Percentiles rank a stretch among this genome's conserved stretches.
Evolutionary conservation across 2,797 vertebrate species (phyloP).

Genomic region (Poecilia picta): DNA sequence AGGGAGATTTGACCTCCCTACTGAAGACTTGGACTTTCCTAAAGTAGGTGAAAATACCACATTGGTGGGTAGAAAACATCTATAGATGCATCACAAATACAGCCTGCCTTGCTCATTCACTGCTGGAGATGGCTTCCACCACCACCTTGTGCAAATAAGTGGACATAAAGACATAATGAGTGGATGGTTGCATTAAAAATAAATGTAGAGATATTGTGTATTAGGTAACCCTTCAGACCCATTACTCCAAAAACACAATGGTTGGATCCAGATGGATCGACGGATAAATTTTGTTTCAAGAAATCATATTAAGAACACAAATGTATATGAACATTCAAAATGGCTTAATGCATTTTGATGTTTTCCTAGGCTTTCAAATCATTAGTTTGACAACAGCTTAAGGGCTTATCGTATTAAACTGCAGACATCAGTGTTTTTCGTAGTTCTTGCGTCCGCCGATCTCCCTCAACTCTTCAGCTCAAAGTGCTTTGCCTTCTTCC

Average conservation of each 20-base stretch:
- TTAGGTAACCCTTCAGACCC: not conserved
- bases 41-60: not conserved
- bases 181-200: not conserved
- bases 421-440: slow-evolving; percentile 27
- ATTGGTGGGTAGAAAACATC: not conserved
- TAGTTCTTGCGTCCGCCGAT: slow-evolving; percentile 17
- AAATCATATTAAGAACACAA: not conserved
- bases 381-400: slow-evolving; percentile 14
- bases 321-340: not conserved
- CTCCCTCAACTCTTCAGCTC: slow-evolving; percentile 40
- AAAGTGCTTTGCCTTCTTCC: slow-evolving; percentile 60
- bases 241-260: not conserved
- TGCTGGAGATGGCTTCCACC: not conserved
- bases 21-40: not conserved
- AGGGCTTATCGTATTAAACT: slow-evolving; percentile 22
- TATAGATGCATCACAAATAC: not conserved
- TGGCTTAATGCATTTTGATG: not conserved
- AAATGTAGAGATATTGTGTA: not conserved
- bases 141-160: not conserved
- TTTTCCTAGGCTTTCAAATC: not conserved
- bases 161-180: not conserved
- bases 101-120: not conserved
- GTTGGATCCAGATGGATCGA: not conserved
- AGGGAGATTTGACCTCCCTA: not conserved
- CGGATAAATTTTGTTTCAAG: not conserved